These are phyloP conservation scores for Cheilosia scutellata DNA, from an alignment of 2,888 invertebrate species.

Conservation along the genomic window DNA sequence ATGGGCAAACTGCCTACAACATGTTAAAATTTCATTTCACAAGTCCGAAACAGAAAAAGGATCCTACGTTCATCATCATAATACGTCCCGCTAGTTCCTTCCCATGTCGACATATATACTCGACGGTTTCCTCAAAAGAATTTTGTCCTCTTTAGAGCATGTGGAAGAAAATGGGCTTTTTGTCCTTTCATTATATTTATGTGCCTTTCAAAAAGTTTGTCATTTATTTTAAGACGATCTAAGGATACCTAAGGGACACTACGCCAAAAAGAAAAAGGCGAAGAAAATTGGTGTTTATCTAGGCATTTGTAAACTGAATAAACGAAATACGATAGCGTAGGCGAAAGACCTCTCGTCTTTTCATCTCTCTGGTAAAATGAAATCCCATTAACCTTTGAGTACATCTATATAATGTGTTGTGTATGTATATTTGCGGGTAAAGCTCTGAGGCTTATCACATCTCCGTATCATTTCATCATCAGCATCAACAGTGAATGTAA, in stretches of 20 bases:
- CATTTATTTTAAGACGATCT: constrained; percentile 73
- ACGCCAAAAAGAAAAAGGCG: constrained; percentile 16
- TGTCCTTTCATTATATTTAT: constrained; percentile 75
- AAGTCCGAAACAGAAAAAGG: constrained; percentile 54
- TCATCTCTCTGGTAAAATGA: constrained; percentile 46
- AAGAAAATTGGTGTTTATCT: constrained; percentile 67
- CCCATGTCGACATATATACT: neutral
- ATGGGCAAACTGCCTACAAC: constrained; percentile 75
- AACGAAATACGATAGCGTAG: constrained; percentile 49
- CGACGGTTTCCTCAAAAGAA: constrained; percentile 51
- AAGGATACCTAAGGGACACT: constrained; percentile 49
- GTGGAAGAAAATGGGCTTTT: constrained; percentile 39
- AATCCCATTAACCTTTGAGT: constrained; percentile 71
- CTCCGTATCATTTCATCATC: constrained; percentile 65
- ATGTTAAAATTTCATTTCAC: constrained; percentile 62
- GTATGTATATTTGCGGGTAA: constrained; percentile 11
- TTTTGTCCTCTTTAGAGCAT: constrained; percentile 44
- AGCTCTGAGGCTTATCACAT: constrained; percentile 50
- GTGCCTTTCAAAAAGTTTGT: constrained; percentile 74
- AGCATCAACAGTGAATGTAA: constrained; percentile 55
- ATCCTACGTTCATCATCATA: constrained; percentile 20
- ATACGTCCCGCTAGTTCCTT: neutral
- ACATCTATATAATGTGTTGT: neutral
- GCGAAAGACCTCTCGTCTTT: constrained; percentile 54
- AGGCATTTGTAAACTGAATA: constrained; percentile 59